Evolutionary conservation across 64 coral and sea anemone species (phyloP).

Genomic region (Catalaphyllia jardinei): DNA sequence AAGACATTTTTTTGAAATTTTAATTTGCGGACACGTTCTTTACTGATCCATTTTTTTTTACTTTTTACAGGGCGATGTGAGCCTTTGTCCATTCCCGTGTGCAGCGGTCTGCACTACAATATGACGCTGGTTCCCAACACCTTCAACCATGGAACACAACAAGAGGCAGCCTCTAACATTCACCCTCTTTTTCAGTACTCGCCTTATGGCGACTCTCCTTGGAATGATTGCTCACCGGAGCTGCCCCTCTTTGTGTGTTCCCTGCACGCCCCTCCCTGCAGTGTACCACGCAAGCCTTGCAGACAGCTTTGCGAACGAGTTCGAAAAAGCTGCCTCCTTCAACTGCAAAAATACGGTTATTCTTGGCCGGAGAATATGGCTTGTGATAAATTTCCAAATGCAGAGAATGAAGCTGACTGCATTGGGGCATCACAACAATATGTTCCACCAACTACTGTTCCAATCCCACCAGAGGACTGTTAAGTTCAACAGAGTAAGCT

Average conservation of each 20-base stretch:
- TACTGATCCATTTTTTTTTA: not conserved
- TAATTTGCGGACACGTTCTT: no score
- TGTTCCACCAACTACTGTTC: not conserved
- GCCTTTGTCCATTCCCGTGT: slow-evolving; percentile 25
- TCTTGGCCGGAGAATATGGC: slow-evolving; percentile 28
- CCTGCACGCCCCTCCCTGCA: slow-evolving; percentile 59
- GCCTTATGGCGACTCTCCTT: not conserved
- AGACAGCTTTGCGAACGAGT: slow-evolving; percentile 52
- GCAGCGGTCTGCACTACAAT: slow-evolving; percentile 50
- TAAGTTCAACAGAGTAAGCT: not conserved
- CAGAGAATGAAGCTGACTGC: not conserved
- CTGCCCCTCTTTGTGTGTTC: slow-evolving; percentile 49
- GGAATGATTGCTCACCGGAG: slow-evolving; percentile 29
- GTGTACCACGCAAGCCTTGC: not conserved
- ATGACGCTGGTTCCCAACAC: slow-evolving; percentile 54
- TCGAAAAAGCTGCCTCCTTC: not conserved
- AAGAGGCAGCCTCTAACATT: slow-evolving; percentile 20
- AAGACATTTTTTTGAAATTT: no score
- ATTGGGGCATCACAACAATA: not conserved
- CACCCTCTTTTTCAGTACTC: slow-evolving; percentile 9
- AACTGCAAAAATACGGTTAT: slow-evolving; percentile 22
- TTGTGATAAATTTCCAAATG: slow-evolving; percentile 46
- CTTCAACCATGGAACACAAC: slow-evolving; percentile 55
- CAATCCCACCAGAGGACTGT: not conserved
- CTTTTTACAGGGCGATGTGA: not conserved